phyloP scores from a whole-genome alignment of 2,888 invertebrate genomes.

The Agonopterix subpropinquella region DNA sequence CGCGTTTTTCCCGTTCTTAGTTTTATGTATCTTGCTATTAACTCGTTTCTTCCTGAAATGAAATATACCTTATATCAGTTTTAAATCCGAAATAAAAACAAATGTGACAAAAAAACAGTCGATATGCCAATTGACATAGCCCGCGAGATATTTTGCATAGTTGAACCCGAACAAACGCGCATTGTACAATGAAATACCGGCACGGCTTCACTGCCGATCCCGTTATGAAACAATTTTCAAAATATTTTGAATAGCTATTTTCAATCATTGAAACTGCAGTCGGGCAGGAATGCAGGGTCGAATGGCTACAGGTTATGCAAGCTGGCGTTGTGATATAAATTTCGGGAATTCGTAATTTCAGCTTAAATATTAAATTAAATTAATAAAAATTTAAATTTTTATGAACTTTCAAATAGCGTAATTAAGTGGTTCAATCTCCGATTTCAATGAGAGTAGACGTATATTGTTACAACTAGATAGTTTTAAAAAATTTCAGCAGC shows the following conservation, averaged over 20 bases:
- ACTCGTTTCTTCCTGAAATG: slow-evolving; percentile 97
- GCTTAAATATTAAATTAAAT: no score
- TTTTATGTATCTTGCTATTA: slow-evolving; percentile 99
- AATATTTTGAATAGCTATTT: slow-evolving; percentile 75
- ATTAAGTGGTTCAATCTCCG: no score
- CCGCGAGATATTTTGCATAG: slow-evolving; percentile 57
- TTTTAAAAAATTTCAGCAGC: no score
- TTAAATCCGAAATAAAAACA: not conserved
- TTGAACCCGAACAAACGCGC: slow-evolving; percentile 45
- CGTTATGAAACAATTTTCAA: slow-evolving; percentile 75
- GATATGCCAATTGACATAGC: slow-evolving; percentile 39
- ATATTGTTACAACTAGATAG: no score
- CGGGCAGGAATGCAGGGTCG: slow-evolving; percentile 56
- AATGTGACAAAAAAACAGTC: not conserved
- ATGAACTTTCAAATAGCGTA: no score
- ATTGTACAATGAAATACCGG: slow-evolving; percentile 46
- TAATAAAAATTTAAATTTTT: no score
- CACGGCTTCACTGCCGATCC: slow-evolving; percentile 37
- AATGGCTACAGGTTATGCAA: slow-evolving; percentile 38
- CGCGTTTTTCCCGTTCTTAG: slow-evolving; percentile 99
- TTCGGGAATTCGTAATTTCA: slow-evolving; percentile 17
- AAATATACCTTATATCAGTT: slow-evolving; percentile 1
- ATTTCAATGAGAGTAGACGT: no score
- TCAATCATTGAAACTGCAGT: slow-evolving; percentile 72
- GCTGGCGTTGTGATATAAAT: slow-evolving; percentile 35